A percentile compares a stretch with the other conserved stretches of the same genome.
Evolutionary conservation across 2,797 vertebrate species (phyloP).

Genomic region (Delichon dasypus): DNA sequence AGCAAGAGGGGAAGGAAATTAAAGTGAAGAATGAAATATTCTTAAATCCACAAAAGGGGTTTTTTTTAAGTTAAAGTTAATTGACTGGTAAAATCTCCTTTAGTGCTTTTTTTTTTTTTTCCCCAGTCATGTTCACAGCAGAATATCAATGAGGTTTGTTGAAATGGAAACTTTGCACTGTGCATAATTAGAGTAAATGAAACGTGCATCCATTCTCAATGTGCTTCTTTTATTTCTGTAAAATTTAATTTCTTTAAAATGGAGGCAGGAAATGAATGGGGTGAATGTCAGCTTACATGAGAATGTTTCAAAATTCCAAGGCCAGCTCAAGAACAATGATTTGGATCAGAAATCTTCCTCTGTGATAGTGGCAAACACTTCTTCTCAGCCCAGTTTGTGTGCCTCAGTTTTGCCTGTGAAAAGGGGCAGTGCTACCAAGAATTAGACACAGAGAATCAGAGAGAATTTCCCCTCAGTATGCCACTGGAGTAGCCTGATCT

Average conservation of each 20-base stretch:
- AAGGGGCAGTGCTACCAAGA: neutral
- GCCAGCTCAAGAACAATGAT: neutral
- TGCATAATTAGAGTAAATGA: constrained; percentile 74
- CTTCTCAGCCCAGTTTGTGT: neutral
- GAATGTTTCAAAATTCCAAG: neutral
- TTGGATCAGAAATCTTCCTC: neutral
- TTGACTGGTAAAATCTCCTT: constrained; percentile 44
- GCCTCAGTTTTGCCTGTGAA: neutral
- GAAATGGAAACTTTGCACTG: constrained; percentile 72
- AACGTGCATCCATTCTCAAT: constrained; percentile 67
- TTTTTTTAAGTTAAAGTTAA: constrained; percentile 29
- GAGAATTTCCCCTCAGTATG: neutral
- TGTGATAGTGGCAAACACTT: neutral
- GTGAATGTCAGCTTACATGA: neutral
- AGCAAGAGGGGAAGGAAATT: neutral
- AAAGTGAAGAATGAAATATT: constrained; percentile 21
- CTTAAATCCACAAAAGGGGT: constrained; percentile 34
- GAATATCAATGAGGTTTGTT: constrained; percentile 69
- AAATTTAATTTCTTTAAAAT: constrained; percentile 62
- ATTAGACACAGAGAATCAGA: neutral
- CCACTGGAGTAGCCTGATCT: neutral
- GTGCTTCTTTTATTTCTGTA: constrained; percentile 61
- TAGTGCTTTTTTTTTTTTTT: neutral
- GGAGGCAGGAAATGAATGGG: neutral
- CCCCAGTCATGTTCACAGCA: constrained; percentile 53